A percentile compares a stretch with the other conserved stretches of the same genome.
Conservation (phyloP, 2,888 invertebrate genomes). For the Agrochola lychnidis region DNA sequence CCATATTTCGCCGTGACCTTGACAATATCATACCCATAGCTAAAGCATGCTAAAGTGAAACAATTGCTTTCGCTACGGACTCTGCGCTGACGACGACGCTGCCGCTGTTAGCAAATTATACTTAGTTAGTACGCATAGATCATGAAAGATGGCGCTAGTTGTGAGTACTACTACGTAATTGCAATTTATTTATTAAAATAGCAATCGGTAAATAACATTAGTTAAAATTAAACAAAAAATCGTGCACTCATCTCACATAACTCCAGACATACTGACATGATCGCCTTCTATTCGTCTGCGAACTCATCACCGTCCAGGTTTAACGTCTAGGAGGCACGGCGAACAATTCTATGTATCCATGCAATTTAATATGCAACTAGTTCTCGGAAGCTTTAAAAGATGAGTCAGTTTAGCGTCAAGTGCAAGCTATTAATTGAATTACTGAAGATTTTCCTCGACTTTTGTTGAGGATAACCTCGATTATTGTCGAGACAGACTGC, state of each 20-base stretch:
- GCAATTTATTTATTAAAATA: neutral
- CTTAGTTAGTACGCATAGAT: slow-evolving; percentile 19
- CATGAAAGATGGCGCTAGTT: slow-evolving; percentile 46
- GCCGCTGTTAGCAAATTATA: neutral
- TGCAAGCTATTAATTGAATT: slow-evolving; percentile 44
- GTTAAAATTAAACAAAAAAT: too few species aligned
- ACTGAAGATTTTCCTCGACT: slow-evolving; percentile 53
- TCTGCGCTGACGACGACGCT: neutral
- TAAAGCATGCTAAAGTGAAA: slow-evolving; percentile 62
- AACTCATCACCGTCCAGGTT: neutral
- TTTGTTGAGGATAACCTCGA: slow-evolving; percentile 26
- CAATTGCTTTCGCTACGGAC: slow-evolving; percentile 75
- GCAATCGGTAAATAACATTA: too few species aligned
- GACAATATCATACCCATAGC: slow-evolving; percentile 55
- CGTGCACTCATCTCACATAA: too few species aligned
- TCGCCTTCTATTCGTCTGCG: too few species aligned
- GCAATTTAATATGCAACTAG: slow-evolving; percentile 3
- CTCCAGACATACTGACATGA: neutral
- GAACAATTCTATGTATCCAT: neutral
- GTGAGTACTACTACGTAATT: neutral
- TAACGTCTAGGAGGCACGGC: neutral
- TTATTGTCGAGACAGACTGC: neutral
- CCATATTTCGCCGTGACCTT: slow-evolving; percentile 65
- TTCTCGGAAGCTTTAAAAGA: slow-evolving; percentile 28
- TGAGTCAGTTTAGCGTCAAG: slow-evolving; percentile 35